Evolutionary conservation across 2,113 vertebrate genomes (phyloP).

Genomic region (Microcebus ravelobensis): DNA sequence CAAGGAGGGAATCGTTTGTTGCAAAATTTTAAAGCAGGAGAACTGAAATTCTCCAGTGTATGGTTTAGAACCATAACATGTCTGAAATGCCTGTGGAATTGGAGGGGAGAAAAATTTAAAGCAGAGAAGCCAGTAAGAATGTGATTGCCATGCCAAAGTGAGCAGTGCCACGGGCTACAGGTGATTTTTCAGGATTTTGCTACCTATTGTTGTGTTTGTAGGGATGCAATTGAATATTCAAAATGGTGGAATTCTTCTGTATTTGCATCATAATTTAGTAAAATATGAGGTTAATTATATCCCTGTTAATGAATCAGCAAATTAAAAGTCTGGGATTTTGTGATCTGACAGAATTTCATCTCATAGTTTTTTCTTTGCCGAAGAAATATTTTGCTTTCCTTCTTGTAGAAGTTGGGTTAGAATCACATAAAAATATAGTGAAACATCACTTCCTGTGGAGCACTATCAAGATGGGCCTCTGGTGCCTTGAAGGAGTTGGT

Average conservation of each 20-base stretch:
- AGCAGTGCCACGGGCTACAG: fast-evolving
- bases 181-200: background rate
- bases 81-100: background rate
- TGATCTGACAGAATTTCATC: background rate
- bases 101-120: background rate
- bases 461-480: background rate
- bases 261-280: background rate
- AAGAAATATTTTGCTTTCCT: constrained; percentile 34
- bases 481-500: background rate
- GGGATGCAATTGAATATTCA: background rate
- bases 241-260: background rate
- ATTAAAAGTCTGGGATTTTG: background rate
- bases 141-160: background rate
- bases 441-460: background rate
- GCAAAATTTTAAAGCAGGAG: background rate
- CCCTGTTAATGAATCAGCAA: background rate
- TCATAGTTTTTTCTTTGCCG: constrained; percentile 16
- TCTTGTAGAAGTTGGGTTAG: background rate
- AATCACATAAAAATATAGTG: background rate
- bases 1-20: background rate
- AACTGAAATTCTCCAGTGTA: background rate
- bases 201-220: background rate
- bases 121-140: background rate
- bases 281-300: background rate
- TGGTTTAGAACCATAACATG: background rate